phyloP scores from a whole-genome alignment of 53 echinoderm and acorn worm species.

The Paracentrotus lividus region DNA sequence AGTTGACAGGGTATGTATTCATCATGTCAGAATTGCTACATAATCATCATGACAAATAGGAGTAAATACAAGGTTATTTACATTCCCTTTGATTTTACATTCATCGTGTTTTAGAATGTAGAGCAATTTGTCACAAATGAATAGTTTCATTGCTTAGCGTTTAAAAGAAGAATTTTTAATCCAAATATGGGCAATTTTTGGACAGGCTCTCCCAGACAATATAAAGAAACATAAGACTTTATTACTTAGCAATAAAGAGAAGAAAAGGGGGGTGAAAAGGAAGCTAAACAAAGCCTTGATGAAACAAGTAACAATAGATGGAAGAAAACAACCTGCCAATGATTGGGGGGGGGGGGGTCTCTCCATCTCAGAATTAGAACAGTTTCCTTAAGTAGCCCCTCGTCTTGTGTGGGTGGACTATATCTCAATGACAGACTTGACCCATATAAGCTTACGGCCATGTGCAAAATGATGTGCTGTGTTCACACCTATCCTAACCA shows the following conservation, averaged over 20 bases:
- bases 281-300: not conserved
- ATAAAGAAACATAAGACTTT: too few relatives aligned
- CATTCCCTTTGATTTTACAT: not conserved
- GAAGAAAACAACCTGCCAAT: slow-evolving; percentile 17
- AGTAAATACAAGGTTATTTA: not conserved
- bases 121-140: not conserved
- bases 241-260: not conserved
- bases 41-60: not conserved
- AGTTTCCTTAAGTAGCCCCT: slow-evolving; percentile 37
- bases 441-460: slow-evolving; percentile 12
- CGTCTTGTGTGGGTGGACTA: slow-evolving; percentile 33
- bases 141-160: not conserved
- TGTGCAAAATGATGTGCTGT: not conserved
- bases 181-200: not conserved
- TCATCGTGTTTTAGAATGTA: not conserved
- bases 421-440: slow-evolving; percentile 57
- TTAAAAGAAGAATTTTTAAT: not conserved
- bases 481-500: not conserved
- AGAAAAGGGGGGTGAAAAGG: not conserved
- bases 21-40: not conserved
- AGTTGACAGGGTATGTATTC: too few relatives aligned
- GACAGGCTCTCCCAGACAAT: too few relatives aligned
- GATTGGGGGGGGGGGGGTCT: not conserved
- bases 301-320: not conserved
- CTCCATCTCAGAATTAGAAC: slow-evolving; percentile 10